A percentile compares a stretch with the other conserved stretches of the same genome.
Evolutionary conservation across 2,797 vertebrate genomes (phyloP).

Genomic region (Potorous gilbertii): DNA sequence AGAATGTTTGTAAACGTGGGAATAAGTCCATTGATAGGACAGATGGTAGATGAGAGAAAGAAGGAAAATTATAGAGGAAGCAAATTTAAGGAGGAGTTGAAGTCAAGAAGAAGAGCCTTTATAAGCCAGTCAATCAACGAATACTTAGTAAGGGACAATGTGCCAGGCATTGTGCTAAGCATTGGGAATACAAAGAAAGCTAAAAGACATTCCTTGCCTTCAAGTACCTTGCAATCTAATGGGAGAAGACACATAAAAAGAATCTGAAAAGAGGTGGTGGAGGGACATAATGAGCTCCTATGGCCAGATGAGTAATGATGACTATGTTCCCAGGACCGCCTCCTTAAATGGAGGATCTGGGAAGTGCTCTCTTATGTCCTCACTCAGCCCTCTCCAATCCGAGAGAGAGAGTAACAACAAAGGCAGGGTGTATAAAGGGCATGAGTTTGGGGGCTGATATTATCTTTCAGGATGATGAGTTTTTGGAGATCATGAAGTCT

Average conservation of each 20-base stretch:
- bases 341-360: not conserved
- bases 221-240: not conserved
- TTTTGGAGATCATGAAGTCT: not conserved
- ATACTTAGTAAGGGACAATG: not conserved
- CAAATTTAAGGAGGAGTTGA: not conserved
- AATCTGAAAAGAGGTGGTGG: not conserved
- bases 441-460: not conserved
- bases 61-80: not conserved
- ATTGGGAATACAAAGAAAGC: not conserved
- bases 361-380: not conserved
- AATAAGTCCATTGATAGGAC: not conserved
- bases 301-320: not conserved
- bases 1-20: not conserved
- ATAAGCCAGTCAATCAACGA: not conserved
- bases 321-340: not conserved
- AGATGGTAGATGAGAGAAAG: not conserved
- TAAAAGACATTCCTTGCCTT: not conserved
- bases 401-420: not conserved
- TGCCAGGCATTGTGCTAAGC: not conserved
- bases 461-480: not conserved
- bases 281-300: not conserved
- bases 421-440: not conserved
- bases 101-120: not conserved
- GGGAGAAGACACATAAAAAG: not conserved
- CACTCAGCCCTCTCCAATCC: not conserved